Percentiles rank a stretch among this genome's conserved stretches.
Conservation (phyloP, 1,140 invertebrate genomes). For the Ericerus pela region DNA sequence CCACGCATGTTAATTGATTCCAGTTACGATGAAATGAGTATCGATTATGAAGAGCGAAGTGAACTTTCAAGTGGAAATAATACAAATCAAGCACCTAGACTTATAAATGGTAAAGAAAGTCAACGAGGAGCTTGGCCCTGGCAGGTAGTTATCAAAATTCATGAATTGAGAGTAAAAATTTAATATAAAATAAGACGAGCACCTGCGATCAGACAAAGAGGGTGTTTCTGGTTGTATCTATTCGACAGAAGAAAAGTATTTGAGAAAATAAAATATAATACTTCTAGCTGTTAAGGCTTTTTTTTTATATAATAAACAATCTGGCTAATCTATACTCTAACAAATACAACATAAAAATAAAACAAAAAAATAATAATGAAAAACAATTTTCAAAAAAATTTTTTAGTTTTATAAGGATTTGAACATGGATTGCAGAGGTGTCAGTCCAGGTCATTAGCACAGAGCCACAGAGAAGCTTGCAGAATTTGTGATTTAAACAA, state of each 20-base stretch:
- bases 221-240: background rate
- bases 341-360: too few species aligned
- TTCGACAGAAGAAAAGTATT: background rate
- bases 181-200: background rate
- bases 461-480: too few species aligned
- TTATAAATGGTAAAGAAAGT: conserved; percentile 60
- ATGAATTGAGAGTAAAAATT: background rate
- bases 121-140: conserved; percentile 68
- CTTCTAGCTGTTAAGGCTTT: too few species aligned
- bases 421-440: too few species aligned
- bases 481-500: too few species aligned
- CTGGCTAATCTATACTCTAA: too few species aligned
- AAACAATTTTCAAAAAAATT: too few species aligned
- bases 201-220: background rate
- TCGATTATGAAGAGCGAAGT: background rate
- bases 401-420: too few species aligned
- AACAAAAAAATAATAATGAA: too few species aligned
- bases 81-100: conserved; percentile 4
- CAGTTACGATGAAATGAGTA: conserved; percentile 5
- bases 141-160: conserved; percentile 47
- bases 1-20: background rate
- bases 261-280: background rate
- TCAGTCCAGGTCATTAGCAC: too few species aligned
- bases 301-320: too few species aligned
- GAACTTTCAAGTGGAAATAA: background rate